Conservation (phyloP, 2,113 vertebrate species). For the Abramis brama region DNA sequence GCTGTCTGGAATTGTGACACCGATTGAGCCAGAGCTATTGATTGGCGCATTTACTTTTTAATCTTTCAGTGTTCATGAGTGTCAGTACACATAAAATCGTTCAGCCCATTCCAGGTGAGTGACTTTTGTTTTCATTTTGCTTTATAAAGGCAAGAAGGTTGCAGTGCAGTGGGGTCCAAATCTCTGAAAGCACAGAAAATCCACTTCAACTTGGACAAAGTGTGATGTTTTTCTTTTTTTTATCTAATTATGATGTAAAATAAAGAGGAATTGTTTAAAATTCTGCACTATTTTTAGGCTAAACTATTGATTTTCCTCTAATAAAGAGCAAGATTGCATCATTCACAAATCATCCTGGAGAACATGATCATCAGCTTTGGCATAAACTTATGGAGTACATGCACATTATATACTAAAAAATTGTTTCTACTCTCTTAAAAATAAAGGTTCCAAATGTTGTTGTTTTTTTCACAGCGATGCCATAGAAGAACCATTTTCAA, state of each 20-base stretch:
- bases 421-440: too few species aligned
- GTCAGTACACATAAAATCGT: not conserved
- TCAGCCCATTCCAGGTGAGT: not conserved
- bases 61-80: not conserved
- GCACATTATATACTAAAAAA: not conserved
- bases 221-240: too few species aligned
- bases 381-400: not conserved
- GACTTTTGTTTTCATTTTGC: not conserved
- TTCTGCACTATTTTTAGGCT: not conserved
- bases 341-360: not conserved
- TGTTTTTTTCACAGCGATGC: too few species aligned
- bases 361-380: not conserved
- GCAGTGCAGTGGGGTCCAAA: not conserved
- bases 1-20: conserved; percentile 31
- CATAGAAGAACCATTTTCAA: too few species aligned
- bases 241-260: not conserved
- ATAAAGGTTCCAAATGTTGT: too few species aligned
- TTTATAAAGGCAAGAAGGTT: not conserved
- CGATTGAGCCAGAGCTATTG: conserved; percentile 42
- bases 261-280: not conserved
- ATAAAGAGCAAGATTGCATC: not conserved
- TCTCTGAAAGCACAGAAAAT: not conserved
- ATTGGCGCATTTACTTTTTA: conserved; percentile 27
- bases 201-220: not conserved
- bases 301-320: not conserved